Percentiles rank a stretch among this genome's conserved stretches.
Evolutionary conservation across 2,113 vertebrate species (phyloP).

Genomic region (Pedetes capensis): DNA sequence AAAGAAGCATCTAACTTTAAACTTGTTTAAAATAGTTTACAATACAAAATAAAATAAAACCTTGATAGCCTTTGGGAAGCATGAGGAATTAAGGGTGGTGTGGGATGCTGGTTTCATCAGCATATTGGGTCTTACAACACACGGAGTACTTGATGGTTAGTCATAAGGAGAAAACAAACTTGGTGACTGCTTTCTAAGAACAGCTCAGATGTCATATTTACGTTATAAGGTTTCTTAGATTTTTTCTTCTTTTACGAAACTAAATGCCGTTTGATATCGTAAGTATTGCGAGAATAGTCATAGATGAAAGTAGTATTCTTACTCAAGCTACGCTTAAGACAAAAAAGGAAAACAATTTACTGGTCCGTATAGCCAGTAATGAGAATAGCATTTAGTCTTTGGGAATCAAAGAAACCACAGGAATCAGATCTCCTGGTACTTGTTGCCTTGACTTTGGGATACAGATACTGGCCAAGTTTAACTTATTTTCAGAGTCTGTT

Average conservation of each 20-base stretch:
- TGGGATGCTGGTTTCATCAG: background rate
- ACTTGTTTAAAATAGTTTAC: background rate
- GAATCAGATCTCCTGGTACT: background rate
- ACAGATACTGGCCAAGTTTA: background rate
- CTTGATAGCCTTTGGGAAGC: background rate
- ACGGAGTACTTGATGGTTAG: background rate
- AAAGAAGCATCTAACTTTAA: background rate
- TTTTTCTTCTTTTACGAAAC: background rate
- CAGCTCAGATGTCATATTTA: background rate
- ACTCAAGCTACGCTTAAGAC: background rate
- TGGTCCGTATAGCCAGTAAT: background rate
- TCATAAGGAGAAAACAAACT: conserved; percentile 1
- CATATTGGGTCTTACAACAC: background rate
- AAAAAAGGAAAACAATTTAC: background rate
- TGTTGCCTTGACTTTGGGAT: background rate
- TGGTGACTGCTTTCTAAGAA: conserved; percentile 50
- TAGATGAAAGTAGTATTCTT: background rate
- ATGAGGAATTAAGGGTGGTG: background rate
- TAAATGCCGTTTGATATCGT: background rate
- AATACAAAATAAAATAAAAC: background rate
- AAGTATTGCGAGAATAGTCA: background rate
- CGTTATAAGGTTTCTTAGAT: background rate
- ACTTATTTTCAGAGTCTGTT: background rate
- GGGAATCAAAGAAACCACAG: background rate
- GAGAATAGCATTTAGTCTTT: background rate